These are phyloP conservation scores for Chanos chanos DNA, from an alignment of 2,797 vertebrate species.

Conservation along the genomic window DNA sequence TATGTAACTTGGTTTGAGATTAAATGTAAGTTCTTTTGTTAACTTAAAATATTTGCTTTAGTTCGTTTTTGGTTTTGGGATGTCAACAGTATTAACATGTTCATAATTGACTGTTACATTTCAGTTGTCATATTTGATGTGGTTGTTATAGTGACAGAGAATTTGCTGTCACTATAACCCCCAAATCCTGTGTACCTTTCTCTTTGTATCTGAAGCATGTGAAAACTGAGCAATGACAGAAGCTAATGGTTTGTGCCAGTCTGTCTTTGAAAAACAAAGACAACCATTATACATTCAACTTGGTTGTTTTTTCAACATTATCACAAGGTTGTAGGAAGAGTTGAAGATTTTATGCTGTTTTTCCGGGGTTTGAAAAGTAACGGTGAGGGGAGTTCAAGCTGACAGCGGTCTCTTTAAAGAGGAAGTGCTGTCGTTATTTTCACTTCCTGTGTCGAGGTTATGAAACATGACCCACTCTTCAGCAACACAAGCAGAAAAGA, in stretches of 20 bases:
- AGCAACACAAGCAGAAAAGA: neutral
- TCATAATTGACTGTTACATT: slow-evolving; percentile 31
- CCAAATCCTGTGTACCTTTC: neutral
- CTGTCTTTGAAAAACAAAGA: too few relatives aligned
- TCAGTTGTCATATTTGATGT: slow-evolving; percentile 22
- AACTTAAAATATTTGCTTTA: slow-evolving; percentile 45
- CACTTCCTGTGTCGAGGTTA: slow-evolving; percentile 7
- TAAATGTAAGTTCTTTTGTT: slow-evolving; percentile 39
- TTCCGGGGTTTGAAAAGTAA: too few relatives aligned
- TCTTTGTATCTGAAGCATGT: neutral
- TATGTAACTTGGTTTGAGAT: slow-evolving; percentile 45
- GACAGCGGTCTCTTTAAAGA: neutral
- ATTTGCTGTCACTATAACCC: neutral
- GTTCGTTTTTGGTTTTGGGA: slow-evolving; percentile 34
- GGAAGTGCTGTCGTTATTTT: slow-evolving; percentile 7
- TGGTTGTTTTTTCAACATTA: too few relatives aligned
- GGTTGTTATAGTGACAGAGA: slow-evolving; percentile 21
- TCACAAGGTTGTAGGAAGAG: too few relatives aligned
- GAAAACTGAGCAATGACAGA: slow-evolving; percentile 19
- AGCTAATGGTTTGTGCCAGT: neutral
- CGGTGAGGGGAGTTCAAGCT: neutral
- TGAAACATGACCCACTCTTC: neutral
- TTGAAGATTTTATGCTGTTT: too few relatives aligned
- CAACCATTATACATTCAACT: too few relatives aligned
- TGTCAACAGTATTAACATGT: slow-evolving; percentile 49